These are phyloP conservation scores for Ferrisia virgata DNA, from an alignment of 2,888 invertebrate genomes.

Conservation along the genomic window DNA sequence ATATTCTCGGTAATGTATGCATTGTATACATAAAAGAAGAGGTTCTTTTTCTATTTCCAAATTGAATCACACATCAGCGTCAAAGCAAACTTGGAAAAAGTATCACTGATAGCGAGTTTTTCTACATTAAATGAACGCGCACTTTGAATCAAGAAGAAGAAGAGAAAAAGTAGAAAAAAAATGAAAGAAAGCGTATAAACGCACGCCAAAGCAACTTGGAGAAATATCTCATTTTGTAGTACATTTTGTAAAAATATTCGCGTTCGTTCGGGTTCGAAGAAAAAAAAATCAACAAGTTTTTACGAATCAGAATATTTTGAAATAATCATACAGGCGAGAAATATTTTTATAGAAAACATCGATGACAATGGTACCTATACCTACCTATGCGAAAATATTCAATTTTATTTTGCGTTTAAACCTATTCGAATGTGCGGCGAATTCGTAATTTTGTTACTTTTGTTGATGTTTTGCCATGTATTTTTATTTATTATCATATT, in stretches of 20 bases:
- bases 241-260: background rate
- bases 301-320: background rate
- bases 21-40: background rate
- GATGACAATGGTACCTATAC: background rate
- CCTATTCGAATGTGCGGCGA: background rate
- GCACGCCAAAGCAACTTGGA: background rate
- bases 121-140: background rate
- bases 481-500: too few species aligned
- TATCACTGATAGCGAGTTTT: background rate
- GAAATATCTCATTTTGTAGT: background rate
- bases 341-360: background rate
- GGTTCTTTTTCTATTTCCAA: background rate
- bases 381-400: background rate
- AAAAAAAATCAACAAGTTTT: background rate
- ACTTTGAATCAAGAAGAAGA: too few species aligned
- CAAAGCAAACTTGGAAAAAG: background rate
- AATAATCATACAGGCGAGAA: background rate
- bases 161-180: background rate
- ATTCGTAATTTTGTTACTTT: background rate
- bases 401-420: background rate
- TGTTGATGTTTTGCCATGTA: background rate
- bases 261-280: background rate
- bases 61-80: slow-evolving; percentile 10
- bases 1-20: too few species aligned
- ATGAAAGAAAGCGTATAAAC: background rate